These are phyloP conservation scores for Periophthalmodon schlosseri DNA, from an alignment of 2,113 vertebrate genomes.

Conservation along the genomic window DNA sequence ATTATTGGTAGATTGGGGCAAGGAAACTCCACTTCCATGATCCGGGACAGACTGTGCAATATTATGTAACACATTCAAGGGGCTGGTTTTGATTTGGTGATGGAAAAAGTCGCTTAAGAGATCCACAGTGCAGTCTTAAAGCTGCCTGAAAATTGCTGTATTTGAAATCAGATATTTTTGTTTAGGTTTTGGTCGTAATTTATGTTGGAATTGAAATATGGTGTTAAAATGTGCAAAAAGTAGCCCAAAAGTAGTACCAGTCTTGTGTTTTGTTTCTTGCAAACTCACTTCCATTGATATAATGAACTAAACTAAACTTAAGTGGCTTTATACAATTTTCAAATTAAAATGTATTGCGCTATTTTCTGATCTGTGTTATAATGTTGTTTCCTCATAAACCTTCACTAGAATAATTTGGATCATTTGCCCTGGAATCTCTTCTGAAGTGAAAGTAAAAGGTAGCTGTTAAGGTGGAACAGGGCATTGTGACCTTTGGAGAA, in stretches of 20 bases:
- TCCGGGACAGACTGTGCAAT: not conserved
- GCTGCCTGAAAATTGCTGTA: not conserved
- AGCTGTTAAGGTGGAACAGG: no score
- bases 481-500: no score
- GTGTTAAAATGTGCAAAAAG: not conserved
- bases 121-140: not conserved
- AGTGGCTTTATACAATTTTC: not conserved
- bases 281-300: no score
- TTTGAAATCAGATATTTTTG: not conserved
- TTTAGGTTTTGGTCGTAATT: not conserved
- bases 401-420: no score
- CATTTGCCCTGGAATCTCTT: no score
- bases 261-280: no score
- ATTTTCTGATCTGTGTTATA: no score
- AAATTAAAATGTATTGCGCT: not conserved
- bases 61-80: not conserved
- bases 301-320: no score
- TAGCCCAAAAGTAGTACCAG: no score
- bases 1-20: not conserved
- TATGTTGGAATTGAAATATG: not conserved
- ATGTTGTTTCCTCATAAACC: no score
- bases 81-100: constrained; percentile 2
- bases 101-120: not conserved
- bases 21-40: not conserved
- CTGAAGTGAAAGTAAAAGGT: no score